Conservation (phyloP, 1,140 invertebrate genomes). For the Colletes latitarsis region DNA sequence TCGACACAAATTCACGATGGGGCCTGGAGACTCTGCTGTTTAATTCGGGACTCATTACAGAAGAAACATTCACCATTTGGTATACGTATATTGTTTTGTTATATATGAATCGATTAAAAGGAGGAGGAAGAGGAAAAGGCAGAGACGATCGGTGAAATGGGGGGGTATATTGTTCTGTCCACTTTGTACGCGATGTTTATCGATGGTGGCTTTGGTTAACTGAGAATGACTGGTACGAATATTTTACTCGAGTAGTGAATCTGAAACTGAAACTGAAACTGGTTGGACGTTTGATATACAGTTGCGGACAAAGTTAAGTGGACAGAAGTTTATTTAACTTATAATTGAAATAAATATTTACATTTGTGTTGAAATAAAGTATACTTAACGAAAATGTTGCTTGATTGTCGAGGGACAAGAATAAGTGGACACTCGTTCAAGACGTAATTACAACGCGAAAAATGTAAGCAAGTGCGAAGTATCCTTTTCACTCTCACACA, state of each 20-base stretch:
- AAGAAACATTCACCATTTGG: constrained; percentile 1
- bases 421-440: no score
- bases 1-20: constrained; percentile 19
- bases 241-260: neutral
- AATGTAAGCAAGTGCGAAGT: no score
- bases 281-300: neutral
- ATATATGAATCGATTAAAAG: constrained; percentile 43
- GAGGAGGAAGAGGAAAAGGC: neutral
- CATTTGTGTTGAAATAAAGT: no score
- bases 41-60: constrained; percentile 46
- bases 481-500: no score
- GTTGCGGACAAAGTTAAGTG: no score
- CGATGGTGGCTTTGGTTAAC: neutral
- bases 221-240: constrained; percentile 7
- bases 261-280: neutral
- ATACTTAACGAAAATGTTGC: no score
- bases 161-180: constrained; percentile 33
- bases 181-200: constrained; percentile 11
- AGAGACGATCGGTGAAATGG: neutral
- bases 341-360: no score
- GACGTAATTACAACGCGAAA: no score
- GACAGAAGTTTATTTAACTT: no score
- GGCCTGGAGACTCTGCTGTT: neutral
- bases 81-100: neutral
- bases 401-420: no score